Evolutionary conservation across 2,888 invertebrate species (phyloP), one percentile per base, ranked within the genome.

Genomic region (Meandrusa payeni): DNA sequence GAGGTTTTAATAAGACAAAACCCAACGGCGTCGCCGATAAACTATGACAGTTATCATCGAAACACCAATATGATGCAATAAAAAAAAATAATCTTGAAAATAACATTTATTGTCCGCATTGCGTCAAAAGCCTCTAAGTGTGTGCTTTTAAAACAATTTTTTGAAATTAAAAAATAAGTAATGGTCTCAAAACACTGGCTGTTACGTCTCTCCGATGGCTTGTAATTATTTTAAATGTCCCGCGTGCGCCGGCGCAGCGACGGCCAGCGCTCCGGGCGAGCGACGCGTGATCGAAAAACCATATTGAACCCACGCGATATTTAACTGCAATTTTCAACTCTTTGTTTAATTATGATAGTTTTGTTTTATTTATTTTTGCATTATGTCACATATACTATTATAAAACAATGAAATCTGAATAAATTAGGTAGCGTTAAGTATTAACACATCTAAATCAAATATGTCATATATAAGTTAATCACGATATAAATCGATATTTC

Each of bases 171-270:
- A 83, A 83, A 81, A 79, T 86, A 83, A 86, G 83, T 86, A 82
- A 86, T 87, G 87, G 77, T 79, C 82, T 79, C 77, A 86, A 86
- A 86, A 85, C 74, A 85, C 86, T 76, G 80, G 82, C 82, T 86
- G 81, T 82, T 83, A 78, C 76, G 73, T 76, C 79, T 79, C 76
- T 76, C 69, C 67, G 76, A 80, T 80, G 85, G 86, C 87, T 88
- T 88, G 86, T 88, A 88, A 88, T 88, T 88, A 88, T 88, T 88
- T 87, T 87, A 87, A 88, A 88, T 87, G 86, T 88, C 83, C 86
- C 86, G 88, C 83, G 59, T 55, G 60, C 58, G 62, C 60, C 51
- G 50, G 59, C 55, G 57, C 60, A 54, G 59, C 61, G 61, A 58
- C 47, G 56, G 60, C 53, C 61, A 59, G 49, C 55, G 75, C 82